Base-by-base conservation (phyloP, 2,888 invertebrate species). In the Xestia sexstrigata region DNA sequence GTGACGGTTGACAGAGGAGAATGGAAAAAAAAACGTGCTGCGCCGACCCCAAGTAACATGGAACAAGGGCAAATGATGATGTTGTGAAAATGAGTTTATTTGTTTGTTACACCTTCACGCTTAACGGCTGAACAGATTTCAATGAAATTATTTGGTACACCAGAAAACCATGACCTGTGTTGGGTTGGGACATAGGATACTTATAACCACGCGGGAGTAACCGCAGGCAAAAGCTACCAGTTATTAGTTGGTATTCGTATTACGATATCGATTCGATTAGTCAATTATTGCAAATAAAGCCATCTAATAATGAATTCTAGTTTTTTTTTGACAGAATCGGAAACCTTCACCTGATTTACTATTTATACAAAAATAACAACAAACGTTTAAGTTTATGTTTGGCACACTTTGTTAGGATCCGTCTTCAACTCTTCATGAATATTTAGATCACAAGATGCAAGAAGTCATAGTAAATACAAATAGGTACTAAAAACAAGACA, bases 401-500 rank as follows among this genome's bases (percentile, higher is more conserved):
- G 60, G 60, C 30, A 60, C 20, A 60, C 60, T 30, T 30, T 30
- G 30, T 20, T 30, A 9, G 15, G 30, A 65, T 65, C 63, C 15
- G 15, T 65, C n/a, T 63, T 65, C 39, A n/a, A 23, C 39, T 65
- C n/a, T 42, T n/a, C 65, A 42, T 65, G 65, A 65, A 65, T 65
- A 65, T 65, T 15, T 42, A 42, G 65, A 42, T 65, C n/a, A 42
- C 8, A 65, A 42, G n/a, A 65, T 42, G 65, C n/a, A 65, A 65
- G 39, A 42, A 65, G 42, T 4, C 15, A 17, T 42, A 65, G 39
- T n/a, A 65, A 39, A n/a, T 42, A 17, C n/a, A 15, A 15, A 65
- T 2, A 13, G 6, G 26, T 13, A 23, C 23, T 39, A 39, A 23
- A 35, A 65, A 65, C n/a, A 17, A 65, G 42, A 1, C 15, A 42